Evolutionary conservation across 2,113 vertebrate species (phyloP).

Genomic region (Triplophysa rosa): DNA sequence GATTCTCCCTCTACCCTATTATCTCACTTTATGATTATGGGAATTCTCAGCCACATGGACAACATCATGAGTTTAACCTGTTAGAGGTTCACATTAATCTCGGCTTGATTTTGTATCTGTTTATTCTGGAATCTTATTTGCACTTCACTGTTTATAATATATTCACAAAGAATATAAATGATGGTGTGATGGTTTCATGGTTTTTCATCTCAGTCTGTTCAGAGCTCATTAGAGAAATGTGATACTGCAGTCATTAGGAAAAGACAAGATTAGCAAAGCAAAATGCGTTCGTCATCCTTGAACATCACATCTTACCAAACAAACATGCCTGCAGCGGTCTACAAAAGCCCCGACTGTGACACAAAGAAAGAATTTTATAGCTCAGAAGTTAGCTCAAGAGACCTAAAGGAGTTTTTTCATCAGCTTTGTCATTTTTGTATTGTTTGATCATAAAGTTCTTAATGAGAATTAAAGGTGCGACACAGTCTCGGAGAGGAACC

Average conservation of each 20-base stretch:
- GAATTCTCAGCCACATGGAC: not conserved
- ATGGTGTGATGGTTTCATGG: conserved; percentile 26
- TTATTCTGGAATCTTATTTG: not conserved
- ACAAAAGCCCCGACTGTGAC: not conserved
- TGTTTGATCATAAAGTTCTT: too few species aligned
- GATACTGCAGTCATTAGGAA: conserved; percentile 1
- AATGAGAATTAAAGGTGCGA: too few species aligned
- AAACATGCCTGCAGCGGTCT: not conserved
- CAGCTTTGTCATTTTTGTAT: not conserved
- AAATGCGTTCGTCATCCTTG: conserved; percentile 5
- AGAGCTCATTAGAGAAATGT: conserved; percentile 39
- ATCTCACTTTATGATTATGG: not conserved
- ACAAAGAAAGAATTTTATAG: not conserved
- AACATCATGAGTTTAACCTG: not conserved
- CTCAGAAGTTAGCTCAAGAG: too few species aligned
- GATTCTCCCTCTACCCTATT: not conserved
- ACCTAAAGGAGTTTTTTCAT: not conserved
- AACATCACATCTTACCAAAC: not conserved
- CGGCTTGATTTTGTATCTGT: not conserved
- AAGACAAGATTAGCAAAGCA: conserved; percentile 2
- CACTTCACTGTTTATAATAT: not conserved
- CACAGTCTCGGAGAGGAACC: too few species aligned
- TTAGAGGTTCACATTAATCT: conserved; percentile 4
- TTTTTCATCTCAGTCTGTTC: conserved; percentile 42
- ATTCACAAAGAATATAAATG: not conserved